Base-by-base conservation (phyloP, 2,113 vertebrate genomes). In the Cottus gobio region DNA sequence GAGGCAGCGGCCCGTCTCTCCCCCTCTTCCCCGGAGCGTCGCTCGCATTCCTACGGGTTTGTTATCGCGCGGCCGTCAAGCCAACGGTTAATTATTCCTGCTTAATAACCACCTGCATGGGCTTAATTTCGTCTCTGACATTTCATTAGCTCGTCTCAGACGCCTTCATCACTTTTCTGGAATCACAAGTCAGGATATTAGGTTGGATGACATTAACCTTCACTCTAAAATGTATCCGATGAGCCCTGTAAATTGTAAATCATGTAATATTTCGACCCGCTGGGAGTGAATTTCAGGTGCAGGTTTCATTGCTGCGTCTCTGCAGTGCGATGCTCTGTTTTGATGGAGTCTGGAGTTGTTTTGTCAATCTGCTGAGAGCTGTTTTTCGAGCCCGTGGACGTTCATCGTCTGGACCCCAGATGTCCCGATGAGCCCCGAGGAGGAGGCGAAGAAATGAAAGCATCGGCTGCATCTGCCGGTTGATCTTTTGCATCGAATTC, bases 81-180 rank as follows among this genome's bases (percentile, higher is more conserved):
- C 67, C 48, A 24, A 60, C 72, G 62, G 65, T 77, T 90, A 68
- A 89, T 91, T 89, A 87, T 90, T 88, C 68, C 71, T 69, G 56
- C 24, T 83, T 90, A 86, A 89, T 90, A 84, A 83, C 52, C 77
- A 73, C 79, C 80, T 84, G 73, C 64, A 57, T 39, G 7, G 84
- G 57, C 57, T 63, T 78, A 34, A 85, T 82, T 80, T 50, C 71
- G 31, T 28, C 31, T 70, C 44, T 70, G 86, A 85, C 83, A 83
- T 84, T 87, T 88, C 72, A 88, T 87, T 85, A 83, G 85, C 77
- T 39, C 15, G 77, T 80, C 63, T 85, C 83, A 74, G 60, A 74
- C 24, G 37, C 31, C 64, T 63, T 75, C 73, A 75, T 87, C 83
- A 85, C 68, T 82, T 44, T 83, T 77, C 62, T 62, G 61, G 13